Conservation (phyloP, 2,797 vertebrate genomes). For the Astyanax mexicanus region DNA sequence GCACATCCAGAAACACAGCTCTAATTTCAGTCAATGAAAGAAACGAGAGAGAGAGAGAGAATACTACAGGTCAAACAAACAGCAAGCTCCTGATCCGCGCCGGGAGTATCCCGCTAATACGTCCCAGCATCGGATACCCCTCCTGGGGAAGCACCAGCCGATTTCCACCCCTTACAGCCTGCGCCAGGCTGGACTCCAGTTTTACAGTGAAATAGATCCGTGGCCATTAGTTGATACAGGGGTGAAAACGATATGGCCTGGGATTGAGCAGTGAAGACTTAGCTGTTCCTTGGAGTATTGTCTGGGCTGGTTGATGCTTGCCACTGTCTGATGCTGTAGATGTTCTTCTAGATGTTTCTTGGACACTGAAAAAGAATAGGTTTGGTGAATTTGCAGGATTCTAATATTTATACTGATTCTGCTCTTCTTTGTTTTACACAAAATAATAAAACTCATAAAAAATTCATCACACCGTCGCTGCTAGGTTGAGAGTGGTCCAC, state of each 20-base stretch:
- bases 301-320: background rate
- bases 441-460: no score
- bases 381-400: no score
- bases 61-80: constrained; percentile 43
- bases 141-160: constrained; percentile 26
- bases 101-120: constrained; percentile 44
- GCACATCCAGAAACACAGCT: background rate
- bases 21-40: constrained; percentile 37
- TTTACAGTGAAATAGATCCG: constrained; percentile 36
- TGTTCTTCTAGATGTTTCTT: background rate
- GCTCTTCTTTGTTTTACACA: no score
- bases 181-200: constrained; percentile 18
- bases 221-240: constrained; percentile 36
- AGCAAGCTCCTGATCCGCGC: constrained; percentile 26
- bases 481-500: no score
- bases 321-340: background rate
- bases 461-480: no score
- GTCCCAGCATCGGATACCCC: constrained; percentile 37
- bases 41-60: background rate
- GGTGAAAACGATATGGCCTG: constrained; percentile 54
- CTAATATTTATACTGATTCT: no score
- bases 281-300: background rate
- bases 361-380: no score
- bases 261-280: constrained; percentile 31
- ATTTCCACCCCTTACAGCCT: background rate